Evolutionary conservation across 2,113 vertebrate species (phyloP).

Genomic region (Hystrix cristata): DNA sequence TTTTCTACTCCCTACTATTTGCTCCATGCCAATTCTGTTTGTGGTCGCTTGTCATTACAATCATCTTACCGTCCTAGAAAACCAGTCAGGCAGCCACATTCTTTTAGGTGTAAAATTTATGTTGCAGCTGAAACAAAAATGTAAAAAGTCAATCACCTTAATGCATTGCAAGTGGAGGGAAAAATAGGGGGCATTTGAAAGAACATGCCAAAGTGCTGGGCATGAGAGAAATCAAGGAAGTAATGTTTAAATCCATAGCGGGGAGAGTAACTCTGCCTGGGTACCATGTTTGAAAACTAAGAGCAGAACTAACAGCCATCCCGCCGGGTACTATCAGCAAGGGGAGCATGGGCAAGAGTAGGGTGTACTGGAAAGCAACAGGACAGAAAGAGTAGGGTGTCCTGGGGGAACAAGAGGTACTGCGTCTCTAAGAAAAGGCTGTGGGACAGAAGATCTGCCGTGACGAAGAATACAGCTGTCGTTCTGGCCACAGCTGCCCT

Average conservation of each 20-base stretch:
- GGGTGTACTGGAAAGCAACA: neutral
- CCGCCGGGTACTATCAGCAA: neutral
- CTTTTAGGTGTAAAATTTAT: slow-evolving; percentile 48
- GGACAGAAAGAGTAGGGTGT: neutral
- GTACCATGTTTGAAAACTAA: neutral
- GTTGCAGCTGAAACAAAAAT: slow-evolving; percentile 21
- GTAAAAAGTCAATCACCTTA: neutral
- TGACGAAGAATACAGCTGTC: neutral
- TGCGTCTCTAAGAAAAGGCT: neutral
- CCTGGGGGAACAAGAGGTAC: neutral
- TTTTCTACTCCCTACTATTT: neutral
- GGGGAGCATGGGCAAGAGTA: rapidly evolving
- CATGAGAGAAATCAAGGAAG: neutral
- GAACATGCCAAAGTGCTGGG: neutral
- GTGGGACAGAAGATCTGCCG: neutral
- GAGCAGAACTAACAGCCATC: neutral
- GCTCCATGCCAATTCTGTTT: neutral
- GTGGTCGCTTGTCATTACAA: neutral
- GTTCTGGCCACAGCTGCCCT: neutral
- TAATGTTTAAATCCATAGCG: neutral
- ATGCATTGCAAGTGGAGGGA: neutral
- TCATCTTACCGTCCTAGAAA: slow-evolving; percentile 36
- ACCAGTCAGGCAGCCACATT: neutral
- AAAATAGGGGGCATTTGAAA: neutral
- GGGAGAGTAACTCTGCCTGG: neutral